Evolutionary conservation across 2,797 vertebrate genomes (phyloP).

Genomic region (Cynodonichthys magdalenae): DNA sequence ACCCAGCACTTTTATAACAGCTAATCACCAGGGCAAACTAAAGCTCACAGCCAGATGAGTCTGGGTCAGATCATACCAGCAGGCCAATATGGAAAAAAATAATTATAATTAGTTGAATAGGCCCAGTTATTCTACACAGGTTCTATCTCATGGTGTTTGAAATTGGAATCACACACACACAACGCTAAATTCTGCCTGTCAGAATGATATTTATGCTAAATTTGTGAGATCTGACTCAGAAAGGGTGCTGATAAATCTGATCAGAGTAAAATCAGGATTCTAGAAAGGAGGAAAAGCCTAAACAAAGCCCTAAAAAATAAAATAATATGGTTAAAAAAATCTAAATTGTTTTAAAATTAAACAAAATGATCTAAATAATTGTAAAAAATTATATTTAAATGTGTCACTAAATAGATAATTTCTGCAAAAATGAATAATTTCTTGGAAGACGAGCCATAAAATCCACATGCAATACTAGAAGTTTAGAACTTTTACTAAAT

Average conservation of each 20-base stretch:
- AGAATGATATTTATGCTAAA: conserved; percentile 3
- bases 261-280: not conserved
- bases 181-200: conserved; percentile 1
- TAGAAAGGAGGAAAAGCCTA: too few relatives aligned
- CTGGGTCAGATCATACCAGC: conserved; percentile 38
- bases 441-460: too few relatives aligned
- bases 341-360: too few relatives aligned
- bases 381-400: conserved; percentile 9
- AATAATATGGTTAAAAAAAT: too few relatives aligned
- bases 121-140: too few relatives aligned
- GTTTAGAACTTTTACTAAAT: too few relatives aligned
- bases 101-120: conserved; percentile 11
- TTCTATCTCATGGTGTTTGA: not conserved
- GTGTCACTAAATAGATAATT: not conserved
- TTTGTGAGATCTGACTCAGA: not conserved
- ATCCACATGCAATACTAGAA: too few relatives aligned
- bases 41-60: conserved; percentile 60
- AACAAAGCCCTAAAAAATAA: not conserved
- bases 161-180: conserved; percentile 3
- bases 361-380: too few relatives aligned
- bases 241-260: not conserved
- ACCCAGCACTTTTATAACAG: conserved; percentile 57
- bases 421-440: not conserved
- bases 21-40: conserved; percentile 67
- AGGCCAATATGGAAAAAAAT: not conserved